phyloP scores from a whole-genome alignment of 2,797 vertebrate genomes.

The Avahi laniger region DNA sequence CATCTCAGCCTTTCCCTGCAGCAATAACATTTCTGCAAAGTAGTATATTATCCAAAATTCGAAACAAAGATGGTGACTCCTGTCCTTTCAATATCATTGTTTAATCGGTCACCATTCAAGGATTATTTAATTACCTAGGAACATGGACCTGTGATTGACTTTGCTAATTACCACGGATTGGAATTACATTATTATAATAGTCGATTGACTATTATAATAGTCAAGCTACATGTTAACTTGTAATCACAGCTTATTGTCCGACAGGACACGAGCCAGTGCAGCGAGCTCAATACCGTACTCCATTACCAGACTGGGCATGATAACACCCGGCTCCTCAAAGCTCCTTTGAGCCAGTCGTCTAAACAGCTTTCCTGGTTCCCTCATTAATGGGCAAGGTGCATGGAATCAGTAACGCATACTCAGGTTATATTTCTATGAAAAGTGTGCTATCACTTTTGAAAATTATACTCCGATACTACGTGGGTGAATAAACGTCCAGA shows the following conservation, averaged over 20 bases:
- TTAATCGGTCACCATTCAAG: neutral
- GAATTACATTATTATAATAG: no score
- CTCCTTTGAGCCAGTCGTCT: neutral
- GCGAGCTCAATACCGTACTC: accelerated
- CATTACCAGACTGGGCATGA: neutral
- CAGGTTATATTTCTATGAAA: neutral
- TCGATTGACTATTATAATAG: no score
- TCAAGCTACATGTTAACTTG: neutral
- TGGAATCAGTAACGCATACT: neutral
- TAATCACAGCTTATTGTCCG: neutral
- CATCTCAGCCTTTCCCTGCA: neutral
- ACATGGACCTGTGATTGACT: neutral
- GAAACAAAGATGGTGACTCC: neutral
- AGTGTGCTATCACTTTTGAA: neutral
- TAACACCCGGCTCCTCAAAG: neutral
- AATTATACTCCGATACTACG: neutral
- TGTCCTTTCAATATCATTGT: neutral
- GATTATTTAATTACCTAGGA: neutral
- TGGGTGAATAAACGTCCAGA: neutral
- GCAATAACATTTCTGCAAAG: neutral
- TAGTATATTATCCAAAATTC: neutral
- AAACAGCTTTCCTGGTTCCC: neutral
- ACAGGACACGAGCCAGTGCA: neutral
- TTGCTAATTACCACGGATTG: neutral
- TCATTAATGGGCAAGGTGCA: accelerated